These are phyloP conservation scores for Caerostris darwini DNA, from an alignment of 1,140 invertebrate species.

Conservation along the genomic window DNA sequence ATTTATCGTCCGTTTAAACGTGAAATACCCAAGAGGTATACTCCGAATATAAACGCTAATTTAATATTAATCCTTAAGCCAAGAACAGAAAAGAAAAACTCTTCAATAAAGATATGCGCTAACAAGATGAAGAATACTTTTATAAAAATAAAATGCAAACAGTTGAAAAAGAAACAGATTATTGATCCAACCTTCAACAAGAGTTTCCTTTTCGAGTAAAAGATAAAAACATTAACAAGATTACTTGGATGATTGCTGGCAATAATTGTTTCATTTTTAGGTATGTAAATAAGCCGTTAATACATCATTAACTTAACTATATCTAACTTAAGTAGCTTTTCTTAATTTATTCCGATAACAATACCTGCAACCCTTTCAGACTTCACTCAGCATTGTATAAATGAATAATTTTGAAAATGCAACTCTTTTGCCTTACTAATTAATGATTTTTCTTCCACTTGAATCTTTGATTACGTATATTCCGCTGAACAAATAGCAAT, in stretches of 20 bases:
- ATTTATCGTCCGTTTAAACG: not conserved
- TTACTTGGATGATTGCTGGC: not conserved
- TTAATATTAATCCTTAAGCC: not conserved
- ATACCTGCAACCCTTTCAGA: not conserved
- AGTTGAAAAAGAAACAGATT: not conserved
- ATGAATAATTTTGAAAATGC: not conserved
- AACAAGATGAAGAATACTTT: not conserved
- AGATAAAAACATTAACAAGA: not conserved
- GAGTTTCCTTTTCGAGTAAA: not conserved
- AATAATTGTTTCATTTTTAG: not conserved
- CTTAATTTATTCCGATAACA: not conserved
- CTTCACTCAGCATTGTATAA: not conserved
- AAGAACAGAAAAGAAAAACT: not conserved
- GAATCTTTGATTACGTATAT: not conserved
- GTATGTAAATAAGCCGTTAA: not conserved
- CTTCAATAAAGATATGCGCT: not conserved
- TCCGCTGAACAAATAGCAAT: not conserved
- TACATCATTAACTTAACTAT: not conserved
- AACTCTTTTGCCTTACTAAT: too few species aligned
- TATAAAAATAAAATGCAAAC: not conserved
- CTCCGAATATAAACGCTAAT: not conserved
- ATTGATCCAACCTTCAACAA: not conserved
- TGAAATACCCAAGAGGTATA: not conserved
- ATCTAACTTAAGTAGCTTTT: not conserved
- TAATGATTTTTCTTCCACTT: not conserved